Evolutionary conservation across 2,888 invertebrate genomes (phyloP), one percentile per base, ranked within the genome.

Genomic region (Acanthosepion pharaonis): DNA sequence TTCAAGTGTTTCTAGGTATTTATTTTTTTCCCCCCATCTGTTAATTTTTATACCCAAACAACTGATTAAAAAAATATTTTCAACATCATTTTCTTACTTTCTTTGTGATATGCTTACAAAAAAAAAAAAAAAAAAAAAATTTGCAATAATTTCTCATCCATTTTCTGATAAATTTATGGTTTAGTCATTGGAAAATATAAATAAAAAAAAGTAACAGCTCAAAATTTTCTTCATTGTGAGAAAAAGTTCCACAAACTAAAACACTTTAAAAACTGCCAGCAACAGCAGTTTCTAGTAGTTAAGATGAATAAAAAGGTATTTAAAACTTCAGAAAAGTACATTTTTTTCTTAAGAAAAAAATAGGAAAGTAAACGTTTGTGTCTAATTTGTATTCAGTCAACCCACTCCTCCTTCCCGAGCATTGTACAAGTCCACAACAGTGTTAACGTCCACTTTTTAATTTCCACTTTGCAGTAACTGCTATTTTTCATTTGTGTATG

Each of bases 391-490:
- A 78, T 78, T 78, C 78, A 33, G 78, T 78, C n/a, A 78, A 78
- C 78, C 78, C n/a, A n/a, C 78, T 78, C 33, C n/a, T 78, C 78
- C n/a, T 78, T 78, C n/a, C 11, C 18, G 78, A 78, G 78, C 78
- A 78, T 78, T 78, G 78, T 78, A 78, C 78, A 78, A 78, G 78
- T 78, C 78, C 78, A 78, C 78, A 78, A 78, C 78, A 78, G 78
- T 78, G 78, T 78, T 78, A 78, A 78, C 78, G 78, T 78, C 78
- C 78, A 78, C 78, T 78, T 78, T 78, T 78, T 78, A 33, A 33
- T 78, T 78, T 78, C n/a, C 78, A 78, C 78, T 78, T 78, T 78
- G 78, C 78, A 78, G n/a, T 78, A 78, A n/a, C 78, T 78, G 78
- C 78, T 78, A n/a, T 78, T 78, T 78, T 78, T 78, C n/a, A n/a